Base-by-base conservation (phyloP, 2,888 invertebrate species). In the Coleophora flavipennella region DNA sequence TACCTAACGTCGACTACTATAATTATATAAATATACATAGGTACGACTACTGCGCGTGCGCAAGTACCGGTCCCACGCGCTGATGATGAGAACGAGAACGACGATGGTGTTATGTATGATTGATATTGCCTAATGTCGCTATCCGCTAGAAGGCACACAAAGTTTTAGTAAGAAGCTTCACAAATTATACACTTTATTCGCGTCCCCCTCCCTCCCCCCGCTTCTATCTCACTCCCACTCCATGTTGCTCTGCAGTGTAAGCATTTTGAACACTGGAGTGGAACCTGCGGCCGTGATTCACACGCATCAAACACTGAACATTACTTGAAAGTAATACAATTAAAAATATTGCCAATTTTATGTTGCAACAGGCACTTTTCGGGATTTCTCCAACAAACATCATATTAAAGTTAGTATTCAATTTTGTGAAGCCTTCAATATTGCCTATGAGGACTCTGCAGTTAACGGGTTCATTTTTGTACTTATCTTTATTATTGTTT, bases 91-190 rank as follows among this genome's bases (percentile, higher is more conserved):
- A n/a, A n/a, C n/a, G n/a, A 20, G 20, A 20, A 20, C 20, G 29
- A n/a, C 59, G 59, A 70, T 70, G 72, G 65, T 73, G 70, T 74
- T 65, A 71, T 59, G 74, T 65, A 71, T 59, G 74, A 73, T 60
- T 66, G 78, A 71, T 77, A 76, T 62, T 72, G 83, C 79, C 80
- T 79, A 78, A 78, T 69, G 65, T 74, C 77, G 80, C 83, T 83
- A 83, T 66, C 71, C 69, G 83, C 83, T 83, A 84, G 81, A 84
- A 84, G 84, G 84, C 84, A 84, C 84, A 83, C 75, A 79, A 79
- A 81, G 80, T 81, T 81, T 63, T 68, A 83, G 77, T 77, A 76
- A 80, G 79, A 81, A 84, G 84, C 84, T 77, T 81, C 78, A 76
- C 79, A 72, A 77, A 73, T 62, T 45, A 73, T 62, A 64, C 59